phyloP scores from a whole-genome alignment of 2,113 vertebrate genomes.

The Sorex araneus region DNA sequence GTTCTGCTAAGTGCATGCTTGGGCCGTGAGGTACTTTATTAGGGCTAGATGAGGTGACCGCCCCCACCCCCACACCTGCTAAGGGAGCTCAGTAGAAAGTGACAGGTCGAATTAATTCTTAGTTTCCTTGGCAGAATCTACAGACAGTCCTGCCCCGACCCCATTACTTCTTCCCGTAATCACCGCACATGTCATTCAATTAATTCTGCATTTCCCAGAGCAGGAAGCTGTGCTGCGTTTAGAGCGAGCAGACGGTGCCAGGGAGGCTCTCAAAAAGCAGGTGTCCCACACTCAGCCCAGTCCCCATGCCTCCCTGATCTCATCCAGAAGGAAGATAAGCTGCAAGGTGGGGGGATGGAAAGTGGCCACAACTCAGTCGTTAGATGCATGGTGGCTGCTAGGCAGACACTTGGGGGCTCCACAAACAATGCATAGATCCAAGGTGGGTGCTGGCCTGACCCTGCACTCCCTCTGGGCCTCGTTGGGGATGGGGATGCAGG shows the following conservation, averaged over 20 bases:
- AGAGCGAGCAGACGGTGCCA: conserved; percentile 14
- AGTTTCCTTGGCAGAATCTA: conserved; percentile 66
- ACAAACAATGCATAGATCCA: background rate
- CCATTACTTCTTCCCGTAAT: conserved; percentile 72
- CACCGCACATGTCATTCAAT: conserved; percentile 75
- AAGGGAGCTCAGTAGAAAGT: conserved; percentile 65
- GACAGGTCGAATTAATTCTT: conserved; percentile 73
- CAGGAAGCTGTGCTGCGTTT: conserved; percentile 58
- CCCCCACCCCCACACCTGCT: conserved; percentile 58
- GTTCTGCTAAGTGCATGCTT: background rate
- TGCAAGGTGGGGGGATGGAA: background rate
- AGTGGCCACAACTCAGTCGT: background rate
- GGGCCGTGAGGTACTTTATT: conserved; percentile 10
- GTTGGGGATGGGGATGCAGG: too few species aligned
- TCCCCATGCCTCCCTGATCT: background rate
- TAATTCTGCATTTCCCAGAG: conserved; percentile 82
- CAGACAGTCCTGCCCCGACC: conserved; percentile 30
- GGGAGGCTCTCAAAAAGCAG: conserved; percentile 50
- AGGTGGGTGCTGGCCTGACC: background rate
- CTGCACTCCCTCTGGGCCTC: background rate
- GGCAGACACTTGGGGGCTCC: background rate
- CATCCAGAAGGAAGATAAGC: background rate
- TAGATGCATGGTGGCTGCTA: background rate
- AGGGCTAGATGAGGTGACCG: background rate
- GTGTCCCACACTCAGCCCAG: background rate